Base-by-base conservation (phyloP, 2,797 vertebrate species). In the Oceanodroma leucorhoa region DNA sequence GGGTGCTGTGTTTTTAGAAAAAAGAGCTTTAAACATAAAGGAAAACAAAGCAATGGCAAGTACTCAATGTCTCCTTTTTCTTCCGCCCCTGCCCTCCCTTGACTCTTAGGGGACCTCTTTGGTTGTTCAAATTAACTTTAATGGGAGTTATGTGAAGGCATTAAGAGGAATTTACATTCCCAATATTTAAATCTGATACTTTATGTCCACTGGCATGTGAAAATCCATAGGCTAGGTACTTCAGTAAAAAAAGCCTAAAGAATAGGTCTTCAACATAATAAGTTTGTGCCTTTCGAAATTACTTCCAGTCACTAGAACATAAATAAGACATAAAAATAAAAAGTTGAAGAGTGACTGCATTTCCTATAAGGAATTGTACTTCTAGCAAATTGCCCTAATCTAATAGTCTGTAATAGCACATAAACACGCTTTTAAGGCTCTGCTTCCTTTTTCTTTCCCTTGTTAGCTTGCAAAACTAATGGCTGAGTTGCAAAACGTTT, bases 41-140 rank as follows among this genome's bases (percentile, higher is more conserved):
- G 99, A 99, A 97, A 99, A 99, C 98, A 99, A 99, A 97, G 99
- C 98, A 78, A 99, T 99, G 99, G 99, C 99, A 98, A 71, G 96
- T 97, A 73, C 24, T 82, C 20, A 7, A 0, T 65, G 38, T 71
- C 20, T 88, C 29, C 17, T 14, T 26, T 17, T 40, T 53, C 27
- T 7, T 0, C 3, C 1, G 4, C 10, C 9, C 34, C 10, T 6
- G 14, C 11, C 7, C 6, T 2, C 5, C 29, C 43, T 36, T 6
- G 2, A 55, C 30, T 51, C 20, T 43, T 34, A 21, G 5, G 32
- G n/a, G 8, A 32, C 23, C 23, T 48, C 36, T 57, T 60, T 62
- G n/a, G 9, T 86, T 79, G 21, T 83, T 87, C 62, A 82, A 6
- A 60, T 78, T 77, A 77, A 60, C 7, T 64, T 18, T 85, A 71